Percentiles rank a stretch among this genome's conserved stretches.
Evolutionary conservation across 2,113 vertebrate genomes (phyloP).

Genomic region (Solea solea): DNA sequence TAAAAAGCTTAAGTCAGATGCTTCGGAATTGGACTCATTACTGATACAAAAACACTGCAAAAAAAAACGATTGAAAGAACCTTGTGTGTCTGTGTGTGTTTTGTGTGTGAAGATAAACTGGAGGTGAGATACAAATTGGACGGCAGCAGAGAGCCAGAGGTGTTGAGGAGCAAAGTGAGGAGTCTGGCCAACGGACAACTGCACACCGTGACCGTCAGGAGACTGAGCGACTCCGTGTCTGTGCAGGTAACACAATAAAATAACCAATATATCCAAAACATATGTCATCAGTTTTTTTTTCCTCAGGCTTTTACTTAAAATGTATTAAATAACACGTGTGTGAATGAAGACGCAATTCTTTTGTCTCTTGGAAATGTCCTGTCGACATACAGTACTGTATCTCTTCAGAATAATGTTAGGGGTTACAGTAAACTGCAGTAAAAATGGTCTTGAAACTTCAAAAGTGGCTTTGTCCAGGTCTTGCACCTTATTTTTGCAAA

Average conservation of each 20-base stretch:
- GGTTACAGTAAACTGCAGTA: too few species aligned
- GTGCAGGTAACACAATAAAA: conserved; percentile 68
- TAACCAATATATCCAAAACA: background rate
- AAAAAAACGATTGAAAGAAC: background rate
- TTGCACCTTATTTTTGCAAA: too few species aligned
- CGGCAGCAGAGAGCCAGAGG: conserved; percentile 63
- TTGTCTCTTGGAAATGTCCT: too few species aligned
- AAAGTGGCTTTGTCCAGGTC: too few species aligned
- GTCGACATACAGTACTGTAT: too few species aligned
- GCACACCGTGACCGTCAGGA: conserved; percentile 66
- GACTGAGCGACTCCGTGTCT: conserved; percentile 55
- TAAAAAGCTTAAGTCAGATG: conserved; percentile 32
- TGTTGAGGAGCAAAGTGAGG: conserved; percentile 60
- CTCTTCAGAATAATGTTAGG: too few species aligned
- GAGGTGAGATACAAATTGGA: conserved; percentile 77
- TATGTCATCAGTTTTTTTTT: too few species aligned
- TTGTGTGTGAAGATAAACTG: conserved; percentile 69
- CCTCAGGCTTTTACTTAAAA: too few species aligned
- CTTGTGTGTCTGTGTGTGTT: conserved; percentile 8
- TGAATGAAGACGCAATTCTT: too few species aligned
- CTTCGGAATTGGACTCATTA: background rate
- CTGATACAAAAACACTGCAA: background rate
- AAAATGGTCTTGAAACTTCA: too few species aligned
- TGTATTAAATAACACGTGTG: too few species aligned
- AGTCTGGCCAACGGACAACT: conserved; percentile 72